Base-by-base conservation (phyloP, 2,113 vertebrate genomes). In the Ailuropoda melanoleuca region DNA sequence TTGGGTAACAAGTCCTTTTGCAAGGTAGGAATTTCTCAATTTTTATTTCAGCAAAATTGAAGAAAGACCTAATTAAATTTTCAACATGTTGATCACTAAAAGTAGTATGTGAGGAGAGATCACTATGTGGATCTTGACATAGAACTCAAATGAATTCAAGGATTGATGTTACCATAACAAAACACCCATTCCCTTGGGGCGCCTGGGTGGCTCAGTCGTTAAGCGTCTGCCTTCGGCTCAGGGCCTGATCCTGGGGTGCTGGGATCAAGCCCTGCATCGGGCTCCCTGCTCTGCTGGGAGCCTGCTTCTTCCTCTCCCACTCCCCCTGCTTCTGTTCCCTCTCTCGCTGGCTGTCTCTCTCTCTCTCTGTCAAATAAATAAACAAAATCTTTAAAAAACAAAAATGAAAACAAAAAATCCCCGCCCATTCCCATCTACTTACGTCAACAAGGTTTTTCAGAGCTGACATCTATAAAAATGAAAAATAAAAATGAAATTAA, bases 1-100 rank as follows among this genome's bases (percentile, higher is more conserved):
- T 4, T 87, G 19, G 11, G 43, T 88, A 58, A 80, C 58, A 75
- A 77, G 19, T 68, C 68, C 80, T 84, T 96, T 64, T 26, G 68
- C 53, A 50, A 77, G 17, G 34, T 53, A 58, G 31, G 77, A 50
- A 34, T 96, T 60, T 84, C 68, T 68, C 34, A 21, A 56, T 37
- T 77, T 93, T 96, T 93, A 68, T 90, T 90, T 85, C 10, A n/a
- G 43, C 80, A 78, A 93, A 70, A 78, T 29, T 70, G 29, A 80
- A 93, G 50, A 70, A 48, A 84, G 80, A 70, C 60, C 34, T 89
- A 77, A 78, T 29, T 50, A 50, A 60, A 21, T 60, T 43, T 87
- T 85, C 34, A 85, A 43, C 50, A 53, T 68, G 34, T 31, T 70
- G 70, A 78, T 48, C 55, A 66, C 31, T 48, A 75, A 66, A 93